A percentile compares a stretch with the other conserved stretches of the same genome.
phyloP scores from a whole-genome alignment of 2,113 vertebrate genomes.

The Peromyscus leucopus region DNA sequence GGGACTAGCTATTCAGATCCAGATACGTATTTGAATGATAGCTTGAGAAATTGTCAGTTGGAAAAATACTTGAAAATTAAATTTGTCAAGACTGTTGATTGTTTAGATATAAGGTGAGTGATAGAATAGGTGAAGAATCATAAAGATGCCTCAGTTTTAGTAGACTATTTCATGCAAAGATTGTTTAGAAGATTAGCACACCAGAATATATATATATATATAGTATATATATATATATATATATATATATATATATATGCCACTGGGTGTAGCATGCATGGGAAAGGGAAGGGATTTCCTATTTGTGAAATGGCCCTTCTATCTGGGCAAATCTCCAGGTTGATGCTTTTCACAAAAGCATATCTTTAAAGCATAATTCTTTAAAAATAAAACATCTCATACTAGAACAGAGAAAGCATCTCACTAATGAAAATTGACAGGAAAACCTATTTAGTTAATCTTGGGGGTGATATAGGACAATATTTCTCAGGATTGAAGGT shows the following conservation, averaged over 20 bases:
- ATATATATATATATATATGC: not conserved
- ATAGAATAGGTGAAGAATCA: slow-evolving; percentile 24
- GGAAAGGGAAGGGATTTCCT: not conserved
- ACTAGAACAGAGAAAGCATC: not conserved
- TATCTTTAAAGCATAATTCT: slow-evolving; percentile 14
- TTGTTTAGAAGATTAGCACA: slow-evolving; percentile 22
- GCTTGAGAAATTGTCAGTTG: slow-evolving; percentile 52
- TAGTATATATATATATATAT: no score
- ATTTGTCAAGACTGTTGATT: not conserved
- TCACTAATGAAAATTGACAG: not conserved
- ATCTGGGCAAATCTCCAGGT: not conserved
- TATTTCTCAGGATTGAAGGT: not conserved
- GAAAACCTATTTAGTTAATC: not conserved
- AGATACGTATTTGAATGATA: not conserved
- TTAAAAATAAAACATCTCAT: slow-evolving; percentile 52
- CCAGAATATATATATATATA: not conserved
- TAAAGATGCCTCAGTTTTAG: slow-evolving; percentile 30
- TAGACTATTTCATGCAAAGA: not conserved
- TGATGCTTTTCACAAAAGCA: slow-evolving; percentile 4
- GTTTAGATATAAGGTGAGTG: not conserved
- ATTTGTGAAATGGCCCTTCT: slow-evolving; percentile 19
- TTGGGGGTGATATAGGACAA: not conserved
- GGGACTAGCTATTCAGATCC: slow-evolving; percentile 32
- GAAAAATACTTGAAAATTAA: slow-evolving; percentile 52
- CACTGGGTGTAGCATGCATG: not conserved